phyloP scores from a whole-genome alignment of 1,140 invertebrate genomes.

The Helicoverpa armigera region DNA sequence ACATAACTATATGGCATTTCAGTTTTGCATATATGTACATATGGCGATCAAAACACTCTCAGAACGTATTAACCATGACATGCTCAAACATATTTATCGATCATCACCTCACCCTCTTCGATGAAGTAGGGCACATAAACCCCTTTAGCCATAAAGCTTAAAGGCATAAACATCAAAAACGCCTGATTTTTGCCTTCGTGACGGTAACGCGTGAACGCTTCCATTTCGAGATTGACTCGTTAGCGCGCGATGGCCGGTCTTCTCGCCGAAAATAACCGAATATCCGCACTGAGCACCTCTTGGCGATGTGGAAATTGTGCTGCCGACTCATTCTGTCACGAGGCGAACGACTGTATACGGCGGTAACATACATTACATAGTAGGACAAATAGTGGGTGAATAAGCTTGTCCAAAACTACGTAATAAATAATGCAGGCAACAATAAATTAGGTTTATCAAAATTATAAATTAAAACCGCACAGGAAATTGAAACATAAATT shows the following conservation, averaged over 20 bases:
- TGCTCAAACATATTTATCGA: background rate
- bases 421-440: too few relatives aligned
- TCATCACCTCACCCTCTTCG: background rate
- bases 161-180: conserved; percentile 44
- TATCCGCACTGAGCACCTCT: background rate
- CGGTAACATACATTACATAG: background rate
- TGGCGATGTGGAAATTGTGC: background rate
- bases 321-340: background rate
- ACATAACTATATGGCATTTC: too few relatives aligned
- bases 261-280: conserved; percentile 17
- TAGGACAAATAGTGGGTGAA: background rate
- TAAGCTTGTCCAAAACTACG: too few relatives aligned
- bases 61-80: background rate
- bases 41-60: background rate
- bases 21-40: too few relatives aligned
- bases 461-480: background rate
- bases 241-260: background rate
- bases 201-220: conserved; percentile 37
- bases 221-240: conserved; percentile 47
- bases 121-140: conserved; percentile 25
- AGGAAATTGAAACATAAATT: conserved; percentile 10
- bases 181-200: conserved; percentile 40
- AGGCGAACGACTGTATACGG: background rate
- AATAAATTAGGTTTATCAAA: too few relatives aligned
- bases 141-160: conserved; percentile 7